Evolutionary conservation across 2,888 invertebrate genomes (phyloP).

Genomic region (Idaea dimidiata): DNA sequence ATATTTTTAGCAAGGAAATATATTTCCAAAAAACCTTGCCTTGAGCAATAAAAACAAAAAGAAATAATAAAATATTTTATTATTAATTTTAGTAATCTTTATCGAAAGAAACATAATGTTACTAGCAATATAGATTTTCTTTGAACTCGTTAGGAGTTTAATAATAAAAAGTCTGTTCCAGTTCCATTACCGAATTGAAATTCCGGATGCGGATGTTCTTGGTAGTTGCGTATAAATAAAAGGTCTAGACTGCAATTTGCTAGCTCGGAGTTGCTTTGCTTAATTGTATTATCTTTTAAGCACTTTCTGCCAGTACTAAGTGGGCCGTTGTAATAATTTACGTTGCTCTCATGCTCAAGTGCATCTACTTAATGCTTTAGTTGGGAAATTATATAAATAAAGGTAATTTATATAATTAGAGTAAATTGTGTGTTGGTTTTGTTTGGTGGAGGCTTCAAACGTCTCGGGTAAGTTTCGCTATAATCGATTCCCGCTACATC

Average conservation of each 20-base stretch:
- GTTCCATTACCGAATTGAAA: constrained; percentile 63
- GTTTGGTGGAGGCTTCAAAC: no score
- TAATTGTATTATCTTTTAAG: constrained; percentile 56
- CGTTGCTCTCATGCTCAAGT: constrained; percentile 31
- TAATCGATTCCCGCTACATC: no score
- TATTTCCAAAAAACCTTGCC: no score
- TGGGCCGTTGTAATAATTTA: constrained; percentile 53
- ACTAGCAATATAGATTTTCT: no score
- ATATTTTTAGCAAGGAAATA: no score
- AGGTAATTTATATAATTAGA: no score
- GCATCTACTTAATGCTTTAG: constrained; percentile 1
- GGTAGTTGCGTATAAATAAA: constrained; percentile 58
- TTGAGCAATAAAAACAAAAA: no score
- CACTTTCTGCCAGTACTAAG: constrained; percentile 43
- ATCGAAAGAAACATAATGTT: no score
- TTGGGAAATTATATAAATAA: neutral
- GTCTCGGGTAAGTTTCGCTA: no score
- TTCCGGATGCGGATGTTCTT: constrained; percentile 55
- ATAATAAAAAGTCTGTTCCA: neutral
- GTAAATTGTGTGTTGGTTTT: no score
- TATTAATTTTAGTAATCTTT: no score
- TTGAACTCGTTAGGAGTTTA: neutral
- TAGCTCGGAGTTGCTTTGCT: constrained; percentile 58
- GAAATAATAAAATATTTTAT: no score
- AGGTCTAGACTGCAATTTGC: constrained; percentile 55